These are phyloP conservation scores for Pangasius krempfi DNA, from an alignment of 2,797 vertebrate genomes.

Conservation along the genomic window DNA sequence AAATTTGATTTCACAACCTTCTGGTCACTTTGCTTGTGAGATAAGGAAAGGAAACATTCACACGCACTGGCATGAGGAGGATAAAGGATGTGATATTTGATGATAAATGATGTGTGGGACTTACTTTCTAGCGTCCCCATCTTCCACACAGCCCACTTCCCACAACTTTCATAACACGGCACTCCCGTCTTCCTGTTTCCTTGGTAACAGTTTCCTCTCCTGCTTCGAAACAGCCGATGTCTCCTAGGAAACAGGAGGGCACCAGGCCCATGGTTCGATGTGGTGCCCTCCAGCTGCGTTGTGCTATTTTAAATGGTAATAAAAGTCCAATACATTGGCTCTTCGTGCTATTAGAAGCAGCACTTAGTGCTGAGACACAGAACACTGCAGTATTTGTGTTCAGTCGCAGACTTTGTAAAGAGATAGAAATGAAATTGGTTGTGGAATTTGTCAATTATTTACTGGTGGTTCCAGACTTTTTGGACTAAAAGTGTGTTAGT, in stretches of 20 bases:
- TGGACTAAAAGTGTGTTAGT: background rate
- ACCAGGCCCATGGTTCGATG: conserved; percentile 44
- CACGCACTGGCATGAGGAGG: background rate
- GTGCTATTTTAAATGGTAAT: conserved; percentile 49
- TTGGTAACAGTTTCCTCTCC: conserved; percentile 58
- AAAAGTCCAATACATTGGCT: conserved; percentile 47
- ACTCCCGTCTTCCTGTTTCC: conserved; percentile 64
- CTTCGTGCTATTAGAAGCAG: conserved; percentile 30
- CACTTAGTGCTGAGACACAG: conserved; percentile 2
- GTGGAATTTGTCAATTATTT: background rate
- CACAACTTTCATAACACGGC: conserved; percentile 59
- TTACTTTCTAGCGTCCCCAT: conserved; percentile 23
- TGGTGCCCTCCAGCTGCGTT: conserved; percentile 41
- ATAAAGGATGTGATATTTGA: conserved; percentile 13
- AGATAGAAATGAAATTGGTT: background rate
- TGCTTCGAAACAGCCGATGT: conserved; percentile 56
- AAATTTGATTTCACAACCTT: conserved; percentile 6
- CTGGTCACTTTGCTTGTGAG: background rate
- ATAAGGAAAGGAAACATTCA: background rate
- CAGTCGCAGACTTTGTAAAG: conserved; percentile 8
- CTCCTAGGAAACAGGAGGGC: conserved; percentile 64
- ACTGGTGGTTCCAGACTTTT: background rate
- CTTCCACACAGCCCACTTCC: conserved; percentile 55
- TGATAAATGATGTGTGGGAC: conserved; percentile 34
- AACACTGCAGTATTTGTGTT: background rate